Conservation (phyloP, 2,888 invertebrate species). For the Sesia apiformis region DNA sequence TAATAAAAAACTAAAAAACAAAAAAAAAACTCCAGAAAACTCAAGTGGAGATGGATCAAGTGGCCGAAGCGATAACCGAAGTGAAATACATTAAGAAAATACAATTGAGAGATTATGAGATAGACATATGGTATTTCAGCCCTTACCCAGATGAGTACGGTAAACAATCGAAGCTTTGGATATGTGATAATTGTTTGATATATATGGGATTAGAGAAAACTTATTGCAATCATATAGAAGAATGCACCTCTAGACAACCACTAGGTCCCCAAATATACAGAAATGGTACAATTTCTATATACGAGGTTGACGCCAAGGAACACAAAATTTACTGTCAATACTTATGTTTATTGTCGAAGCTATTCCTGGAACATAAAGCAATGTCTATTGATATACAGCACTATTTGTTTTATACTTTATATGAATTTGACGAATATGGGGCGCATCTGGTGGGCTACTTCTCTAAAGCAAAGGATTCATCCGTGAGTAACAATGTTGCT, state of each 20-base stretch:
- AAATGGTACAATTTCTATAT: constrained; percentile 95
- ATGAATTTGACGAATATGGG: constrained; percentile 94
- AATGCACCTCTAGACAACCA: constrained; percentile 92
- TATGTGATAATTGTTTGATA: constrained; percentile 97
- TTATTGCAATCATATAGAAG: constrained; percentile 87
- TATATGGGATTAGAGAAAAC: constrained; percentile 96
- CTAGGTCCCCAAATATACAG: constrained; percentile 98
- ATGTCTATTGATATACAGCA: constrained; percentile 98
- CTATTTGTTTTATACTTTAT: constrained; percentile 95
- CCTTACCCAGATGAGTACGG: constrained; percentile 99
- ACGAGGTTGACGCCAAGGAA: constrained; percentile 97
- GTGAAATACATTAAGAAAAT: constrained; percentile 95
- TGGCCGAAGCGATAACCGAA: constrained; percentile 95
- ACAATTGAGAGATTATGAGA: constrained; percentile 95
- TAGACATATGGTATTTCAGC: constrained; percentile 99
- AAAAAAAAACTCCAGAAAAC: constrained; percentile 98
- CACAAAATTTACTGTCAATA: constrained; percentile 98
- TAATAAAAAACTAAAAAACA: constrained; percentile 78
- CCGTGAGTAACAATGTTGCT: constrained; percentile 95
- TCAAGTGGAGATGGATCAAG: constrained; percentile 97
- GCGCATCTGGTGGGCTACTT: constrained; percentile 98
- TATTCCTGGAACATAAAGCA: constrained; percentile 98
- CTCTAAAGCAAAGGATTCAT: constrained; percentile 98
- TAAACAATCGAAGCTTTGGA: constrained; percentile 92
- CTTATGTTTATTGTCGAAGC: constrained; percentile 94